Evolutionary conservation across 2,888 invertebrate genomes (phyloP).

Genomic region (Mesodorylaimus sp.): DNA sequence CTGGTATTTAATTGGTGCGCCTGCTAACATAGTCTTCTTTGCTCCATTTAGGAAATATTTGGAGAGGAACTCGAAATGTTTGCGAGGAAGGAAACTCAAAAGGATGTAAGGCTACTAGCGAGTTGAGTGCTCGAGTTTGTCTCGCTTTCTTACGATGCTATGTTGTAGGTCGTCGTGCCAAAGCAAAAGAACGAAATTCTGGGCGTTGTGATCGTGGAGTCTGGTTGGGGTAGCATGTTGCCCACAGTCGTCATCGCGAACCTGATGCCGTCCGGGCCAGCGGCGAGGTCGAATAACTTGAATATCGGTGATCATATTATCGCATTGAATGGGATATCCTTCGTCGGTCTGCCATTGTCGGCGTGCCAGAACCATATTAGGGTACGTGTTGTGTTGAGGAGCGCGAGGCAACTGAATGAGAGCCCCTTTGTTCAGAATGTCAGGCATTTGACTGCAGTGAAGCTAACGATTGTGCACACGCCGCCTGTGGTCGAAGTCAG

Average conservation of each 20-base stretch:
- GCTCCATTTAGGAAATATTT: conserved; percentile 93
- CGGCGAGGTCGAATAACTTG: conserved; percentile 87
- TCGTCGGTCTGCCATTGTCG: conserved; percentile 88
- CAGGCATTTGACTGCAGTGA: conserved; percentile 93
- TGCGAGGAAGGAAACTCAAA: conserved; percentile 91
- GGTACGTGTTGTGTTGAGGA: too few species aligned
- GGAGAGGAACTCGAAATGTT: conserved; percentile 98
- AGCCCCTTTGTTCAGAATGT: conserved; percentile 42
- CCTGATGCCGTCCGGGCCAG: conserved; percentile 84
- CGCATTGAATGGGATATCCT: conserved; percentile 91
- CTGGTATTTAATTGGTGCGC: too few species aligned
- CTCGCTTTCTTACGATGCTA: too few species aligned
- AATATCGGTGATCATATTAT: conserved; percentile 96
- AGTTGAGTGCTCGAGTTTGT: too few species aligned
- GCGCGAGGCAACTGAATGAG: too few species aligned
- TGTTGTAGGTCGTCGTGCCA: conserved; percentile 86
- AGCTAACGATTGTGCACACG: conserved; percentile 94
- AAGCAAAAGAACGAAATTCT: conserved; percentile 93
- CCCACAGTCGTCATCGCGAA: conserved; percentile 98
- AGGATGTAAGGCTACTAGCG: conserved; percentile 56
- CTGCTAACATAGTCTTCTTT: too few species aligned
- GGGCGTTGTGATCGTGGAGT: conserved; percentile 96
- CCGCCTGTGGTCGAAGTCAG: conserved; percentile 98
- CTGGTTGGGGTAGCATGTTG: conserved; percentile 99
- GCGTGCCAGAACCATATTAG: conserved; percentile 98